Conservation (phyloP, 2,888 invertebrate species). For the Conchocele bisecta region DNA sequence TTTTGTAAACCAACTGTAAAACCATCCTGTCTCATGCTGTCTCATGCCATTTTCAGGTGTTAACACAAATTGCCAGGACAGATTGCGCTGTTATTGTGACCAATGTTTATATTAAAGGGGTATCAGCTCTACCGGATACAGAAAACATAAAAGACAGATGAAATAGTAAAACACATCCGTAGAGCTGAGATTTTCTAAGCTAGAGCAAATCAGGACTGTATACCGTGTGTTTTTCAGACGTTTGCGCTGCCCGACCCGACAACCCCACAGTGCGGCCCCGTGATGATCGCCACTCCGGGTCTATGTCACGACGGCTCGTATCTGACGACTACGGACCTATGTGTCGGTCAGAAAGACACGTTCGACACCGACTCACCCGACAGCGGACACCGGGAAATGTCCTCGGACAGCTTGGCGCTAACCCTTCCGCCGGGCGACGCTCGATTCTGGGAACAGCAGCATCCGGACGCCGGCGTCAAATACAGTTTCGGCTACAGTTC, state of each 20-base stretch:
- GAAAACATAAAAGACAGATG: too few relatives aligned
- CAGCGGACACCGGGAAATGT: constrained; percentile 82
- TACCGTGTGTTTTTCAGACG: constrained; percentile 71
- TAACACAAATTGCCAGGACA: too few relatives aligned
- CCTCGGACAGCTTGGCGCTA: constrained; percentile 74
- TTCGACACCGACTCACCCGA: constrained; percentile 81
- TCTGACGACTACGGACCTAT: constrained; percentile 46
- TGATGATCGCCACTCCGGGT: constrained; percentile 69
- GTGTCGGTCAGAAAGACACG: constrained; percentile 71
- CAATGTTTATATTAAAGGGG: too few relatives aligned
- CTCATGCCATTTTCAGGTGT: too few relatives aligned
- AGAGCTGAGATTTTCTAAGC: too few relatives aligned
- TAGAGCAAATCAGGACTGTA: too few relatives aligned
- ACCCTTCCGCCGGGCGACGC: constrained; percentile 61
- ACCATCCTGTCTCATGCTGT: too few relatives aligned
- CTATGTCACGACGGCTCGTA: constrained; percentile 12
- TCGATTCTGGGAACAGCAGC: constrained; percentile 68
- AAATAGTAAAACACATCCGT: too few relatives aligned
- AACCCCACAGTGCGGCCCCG: constrained; percentile 77
- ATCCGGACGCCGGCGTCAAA: constrained; percentile 54
- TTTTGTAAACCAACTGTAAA: too few relatives aligned
- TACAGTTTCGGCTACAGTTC: constrained; percentile 58
- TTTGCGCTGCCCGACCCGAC: constrained; percentile 75
- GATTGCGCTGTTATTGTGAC: too few relatives aligned
- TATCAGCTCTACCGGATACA: too few relatives aligned